phyloP scores from a whole-genome alignment of 2,113 vertebrate genomes.

The Dascyllus trimaculatus region DNA sequence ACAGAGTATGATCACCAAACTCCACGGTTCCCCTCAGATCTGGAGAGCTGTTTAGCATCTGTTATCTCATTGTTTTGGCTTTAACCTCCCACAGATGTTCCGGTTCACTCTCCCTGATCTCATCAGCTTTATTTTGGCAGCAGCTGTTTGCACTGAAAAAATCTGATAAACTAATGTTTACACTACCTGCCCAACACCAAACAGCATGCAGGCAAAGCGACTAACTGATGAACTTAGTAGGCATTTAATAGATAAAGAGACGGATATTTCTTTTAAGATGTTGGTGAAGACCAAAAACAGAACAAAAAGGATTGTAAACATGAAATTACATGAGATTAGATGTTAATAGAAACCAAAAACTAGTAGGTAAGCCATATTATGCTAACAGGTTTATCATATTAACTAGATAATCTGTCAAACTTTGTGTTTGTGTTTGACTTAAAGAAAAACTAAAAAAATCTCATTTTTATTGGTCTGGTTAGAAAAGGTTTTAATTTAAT shows the following conservation, averaged over 20 bases:
- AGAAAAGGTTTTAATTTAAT: too few relatives aligned
- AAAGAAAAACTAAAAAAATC: too few relatives aligned
- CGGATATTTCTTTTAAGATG: not conserved
- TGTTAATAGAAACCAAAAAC: too few relatives aligned
- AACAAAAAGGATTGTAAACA: not conserved
- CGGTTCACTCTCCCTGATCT: not conserved
- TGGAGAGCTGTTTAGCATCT: not conserved
- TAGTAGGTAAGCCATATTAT: too few relatives aligned
- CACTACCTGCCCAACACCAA: too few relatives aligned
- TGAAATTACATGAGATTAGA: too few relatives aligned
- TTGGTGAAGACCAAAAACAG: not conserved
- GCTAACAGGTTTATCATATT: too few relatives aligned
- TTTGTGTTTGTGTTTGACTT: too few relatives aligned
- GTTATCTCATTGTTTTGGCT: not conserved
- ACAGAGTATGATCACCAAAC: not conserved
- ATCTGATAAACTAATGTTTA: too few relatives aligned
- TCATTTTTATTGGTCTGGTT: too few relatives aligned
- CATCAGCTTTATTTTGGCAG: not conserved
- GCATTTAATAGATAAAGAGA: not conserved
- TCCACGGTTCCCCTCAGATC: not conserved
- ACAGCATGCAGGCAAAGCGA: not conserved
- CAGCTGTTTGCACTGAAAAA: too few relatives aligned
- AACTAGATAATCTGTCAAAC: too few relatives aligned
- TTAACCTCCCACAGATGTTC: not conserved
- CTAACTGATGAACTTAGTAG: not conserved